Conservation (phyloP, 23 tunicate species). For the Clavelina lepadiformis region DNA sequence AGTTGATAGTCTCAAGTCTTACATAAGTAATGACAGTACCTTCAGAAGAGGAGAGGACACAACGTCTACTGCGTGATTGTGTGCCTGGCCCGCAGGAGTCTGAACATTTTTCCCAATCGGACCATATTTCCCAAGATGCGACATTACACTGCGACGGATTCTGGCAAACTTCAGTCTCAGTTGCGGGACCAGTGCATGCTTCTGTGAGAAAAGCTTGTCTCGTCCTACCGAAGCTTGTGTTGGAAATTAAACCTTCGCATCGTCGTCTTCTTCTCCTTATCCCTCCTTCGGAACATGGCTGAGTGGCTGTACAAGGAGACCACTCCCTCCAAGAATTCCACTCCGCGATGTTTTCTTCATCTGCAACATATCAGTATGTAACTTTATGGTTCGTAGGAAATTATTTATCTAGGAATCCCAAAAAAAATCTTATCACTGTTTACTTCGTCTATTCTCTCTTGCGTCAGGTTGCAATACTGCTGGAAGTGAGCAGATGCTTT, state of each 20-base stretch:
- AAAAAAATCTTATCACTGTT: too few relatives aligned
- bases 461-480: too few relatives aligned
- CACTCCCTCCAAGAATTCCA: not conserved
- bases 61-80: slow-evolving; percentile 4
- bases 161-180: slow-evolving; percentile 2
- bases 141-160: not conserved
- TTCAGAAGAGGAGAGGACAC: too few relatives aligned
- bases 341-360: not conserved
- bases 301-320: not conserved
- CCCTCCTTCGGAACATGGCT: too few relatives aligned
- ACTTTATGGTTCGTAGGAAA: slow-evolving; percentile 1
- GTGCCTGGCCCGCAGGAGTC: slow-evolving; percentile 12
- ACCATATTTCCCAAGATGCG: slow-evolving; percentile 9
- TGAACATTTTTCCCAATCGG: slow-evolving; percentile 8
- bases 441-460: too few relatives aligned
- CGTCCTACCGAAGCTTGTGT: too few relatives aligned
- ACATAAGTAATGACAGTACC: too few relatives aligned
- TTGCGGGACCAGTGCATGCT: slow-evolving; percentile 1
- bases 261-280: too few relatives aligned
- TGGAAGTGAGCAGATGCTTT: slow-evolving; percentile 9
- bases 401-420: too few relatives aligned
- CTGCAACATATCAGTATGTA: not conserved
- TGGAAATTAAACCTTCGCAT: too few relatives aligned
- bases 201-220: too few relatives aligned
- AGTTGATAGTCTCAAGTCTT: too few relatives aligned